These are phyloP conservation scores for Masnerella sp. DNA, from an alignment of 2,888 invertebrate genomes.

Conservation along the genomic window DNA sequence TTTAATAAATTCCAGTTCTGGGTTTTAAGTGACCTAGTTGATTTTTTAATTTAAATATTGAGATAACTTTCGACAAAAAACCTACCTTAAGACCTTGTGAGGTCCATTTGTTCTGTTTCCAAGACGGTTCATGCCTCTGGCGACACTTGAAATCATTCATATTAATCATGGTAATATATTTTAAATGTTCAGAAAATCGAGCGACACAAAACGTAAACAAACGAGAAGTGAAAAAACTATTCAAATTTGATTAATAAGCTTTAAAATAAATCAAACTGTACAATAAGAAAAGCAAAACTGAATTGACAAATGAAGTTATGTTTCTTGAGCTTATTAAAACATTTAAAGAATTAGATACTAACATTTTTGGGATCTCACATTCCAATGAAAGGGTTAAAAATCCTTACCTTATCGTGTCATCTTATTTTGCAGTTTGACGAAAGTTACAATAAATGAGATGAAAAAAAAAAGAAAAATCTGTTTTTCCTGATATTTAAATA, in stretches of 20 bases:
- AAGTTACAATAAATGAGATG: too few relatives aligned
- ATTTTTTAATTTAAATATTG: too few relatives aligned
- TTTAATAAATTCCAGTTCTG: too few relatives aligned
- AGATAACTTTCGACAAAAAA: conserved; percentile 8
- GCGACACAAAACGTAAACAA: conserved; percentile 62
- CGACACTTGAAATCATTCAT: conserved; percentile 45
- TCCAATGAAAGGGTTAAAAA: conserved; percentile 6
- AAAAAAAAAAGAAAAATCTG: not conserved
- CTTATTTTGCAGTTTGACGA: conserved; percentile 18
- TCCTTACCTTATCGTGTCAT: conserved; percentile 40
- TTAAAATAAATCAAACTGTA: not conserved
- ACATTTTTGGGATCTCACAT: too few relatives aligned
- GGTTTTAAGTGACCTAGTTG: too few relatives aligned
- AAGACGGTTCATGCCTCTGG: conserved; percentile 29
- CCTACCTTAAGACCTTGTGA: conserved; percentile 49
- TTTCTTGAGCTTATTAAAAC: too few relatives aligned
- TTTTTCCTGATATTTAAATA: too few relatives aligned
- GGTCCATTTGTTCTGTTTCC: conserved; percentile 22
- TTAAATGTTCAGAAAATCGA: conserved; percentile 41
- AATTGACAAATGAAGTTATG: too few relatives aligned
- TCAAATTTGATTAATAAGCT: not conserved
- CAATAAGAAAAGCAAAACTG: not conserved
- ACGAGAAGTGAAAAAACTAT: conserved; percentile 44
- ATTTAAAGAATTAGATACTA: not conserved
- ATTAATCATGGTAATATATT: conserved; percentile 34